These are phyloP conservation scores for Neosalanx taihuensis DNA, from an alignment of 2,797 vertebrate genomes.

Conservation along the genomic window DNA sequence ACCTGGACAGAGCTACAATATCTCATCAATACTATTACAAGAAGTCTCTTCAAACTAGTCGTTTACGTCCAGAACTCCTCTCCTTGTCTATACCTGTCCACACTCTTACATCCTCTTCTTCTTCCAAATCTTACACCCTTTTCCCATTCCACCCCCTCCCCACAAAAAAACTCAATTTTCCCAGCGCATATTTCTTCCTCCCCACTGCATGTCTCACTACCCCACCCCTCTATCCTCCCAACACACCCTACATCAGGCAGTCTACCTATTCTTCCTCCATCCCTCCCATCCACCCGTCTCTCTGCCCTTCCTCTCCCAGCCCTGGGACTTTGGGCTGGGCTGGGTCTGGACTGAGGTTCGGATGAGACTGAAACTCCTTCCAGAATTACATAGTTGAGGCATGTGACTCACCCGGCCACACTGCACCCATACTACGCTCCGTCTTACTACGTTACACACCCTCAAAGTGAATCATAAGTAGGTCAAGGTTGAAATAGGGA, in stretches of 20 bases:
- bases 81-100: neutral
- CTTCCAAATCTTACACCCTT: neutral
- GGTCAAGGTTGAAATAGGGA: constrained; percentile 34
- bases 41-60: neutral
- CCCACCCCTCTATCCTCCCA: constrained; percentile 18
- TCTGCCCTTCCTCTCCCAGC: constrained; percentile 19
- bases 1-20: neutral
- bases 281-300: neutral
- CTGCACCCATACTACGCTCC: constrained; percentile 60
- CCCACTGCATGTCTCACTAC: neutral
- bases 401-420: constrained; percentile 71
- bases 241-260: constrained; percentile 27
- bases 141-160: neutral
- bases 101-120: neutral
- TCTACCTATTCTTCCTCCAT: neutral
- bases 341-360: constrained; percentile 24
- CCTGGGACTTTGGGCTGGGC: constrained; percentile 34
- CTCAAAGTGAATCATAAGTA: constrained; percentile 57
- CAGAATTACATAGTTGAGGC: constrained; percentile 66
- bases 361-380: constrained; percentile 55
- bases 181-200: neutral
- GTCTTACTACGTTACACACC: neutral
- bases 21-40: neutral
- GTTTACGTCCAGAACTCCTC: neutral
- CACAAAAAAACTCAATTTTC: neutral